Percentiles rank a stretch among this genome's conserved stretches.
Conservation (phyloP, 2,113 vertebrate species). For the Synchiropus splendidus region DNA sequence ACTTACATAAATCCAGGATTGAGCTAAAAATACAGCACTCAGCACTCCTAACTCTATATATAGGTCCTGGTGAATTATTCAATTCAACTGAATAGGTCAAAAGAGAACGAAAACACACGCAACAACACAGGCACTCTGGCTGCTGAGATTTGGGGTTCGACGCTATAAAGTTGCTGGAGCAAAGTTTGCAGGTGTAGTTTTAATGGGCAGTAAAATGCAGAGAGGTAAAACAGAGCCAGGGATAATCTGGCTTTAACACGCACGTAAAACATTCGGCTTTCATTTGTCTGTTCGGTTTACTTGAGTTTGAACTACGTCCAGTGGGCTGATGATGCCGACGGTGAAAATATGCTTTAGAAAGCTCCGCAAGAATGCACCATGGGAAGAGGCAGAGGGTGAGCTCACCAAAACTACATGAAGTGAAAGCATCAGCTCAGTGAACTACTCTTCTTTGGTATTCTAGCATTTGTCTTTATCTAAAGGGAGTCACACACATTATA, state of each 20-base stretch:
- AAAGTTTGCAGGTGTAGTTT: slow-evolving; percentile 42
- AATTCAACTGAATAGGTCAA: slow-evolving; percentile 23
- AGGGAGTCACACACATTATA: too few species aligned
- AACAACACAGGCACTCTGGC: slow-evolving; percentile 27
- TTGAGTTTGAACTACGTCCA: slow-evolving; percentile 1
- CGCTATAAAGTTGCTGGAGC: slow-evolving; percentile 36
- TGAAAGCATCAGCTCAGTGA: too few species aligned
- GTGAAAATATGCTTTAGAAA: not conserved
- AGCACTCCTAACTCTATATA: slow-evolving; percentile 33
- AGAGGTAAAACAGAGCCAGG: slow-evolving; percentile 24
- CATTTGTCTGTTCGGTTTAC: slow-evolving; percentile 17
- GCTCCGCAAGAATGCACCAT: too few species aligned
- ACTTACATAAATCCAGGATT: slow-evolving; percentile 51
- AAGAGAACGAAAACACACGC: slow-evolving; percentile 40
- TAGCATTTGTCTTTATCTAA: too few species aligned
- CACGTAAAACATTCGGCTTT: slow-evolving; percentile 29
- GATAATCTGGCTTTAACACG: slow-evolving; percentile 20
- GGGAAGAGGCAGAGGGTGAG: too few species aligned
- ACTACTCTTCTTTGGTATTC: too few species aligned
- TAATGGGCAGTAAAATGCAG: slow-evolving; percentile 28
- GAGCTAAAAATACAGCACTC: slow-evolving; percentile 51
- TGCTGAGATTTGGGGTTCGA: slow-evolving; percentile 40
- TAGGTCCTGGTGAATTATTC: slow-evolving; percentile 50
- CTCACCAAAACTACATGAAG: too few species aligned
- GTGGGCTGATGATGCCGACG: too few species aligned